phyloP scores from a whole-genome alignment of 92 coral and sea anemone species.

The Micromussa lordhowensis region DNA sequence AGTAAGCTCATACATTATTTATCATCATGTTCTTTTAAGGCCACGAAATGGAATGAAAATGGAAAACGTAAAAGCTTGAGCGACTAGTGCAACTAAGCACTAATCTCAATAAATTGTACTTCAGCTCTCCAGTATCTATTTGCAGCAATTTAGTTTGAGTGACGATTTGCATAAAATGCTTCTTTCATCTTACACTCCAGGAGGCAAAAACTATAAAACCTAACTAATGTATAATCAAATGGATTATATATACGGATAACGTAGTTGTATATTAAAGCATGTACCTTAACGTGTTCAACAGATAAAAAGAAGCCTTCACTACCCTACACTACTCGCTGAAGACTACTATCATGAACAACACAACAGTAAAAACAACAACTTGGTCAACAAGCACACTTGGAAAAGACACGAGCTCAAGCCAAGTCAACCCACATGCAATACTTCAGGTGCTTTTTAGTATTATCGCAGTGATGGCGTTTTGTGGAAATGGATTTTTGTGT shows the following conservation, averaged over 20 bases:
- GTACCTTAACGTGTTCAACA: background rate
- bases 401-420: background rate
- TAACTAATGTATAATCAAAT: background rate
- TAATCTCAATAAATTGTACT: background rate
- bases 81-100: background rate
- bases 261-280: background rate
- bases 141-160: background rate
- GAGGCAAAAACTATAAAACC: background rate
- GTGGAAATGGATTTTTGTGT: conserved; percentile 30
- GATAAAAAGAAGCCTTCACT: background rate
- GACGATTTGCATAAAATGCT: background rate
- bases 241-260: background rate
- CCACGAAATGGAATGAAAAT: background rate
- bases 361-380: background rate
- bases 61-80: background rate
- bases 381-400: background rate
- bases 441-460: conserved; percentile 11
- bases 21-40: background rate
- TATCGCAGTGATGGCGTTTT: conserved; percentile 24
- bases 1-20: background rate
- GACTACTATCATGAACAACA: background rate
- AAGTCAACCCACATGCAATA: background rate
- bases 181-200: background rate
- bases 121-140: background rate
- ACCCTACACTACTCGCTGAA: background rate